Base-by-base conservation (phyloP, 2,113 vertebrate genomes). In the Corvus cornix region DNA sequence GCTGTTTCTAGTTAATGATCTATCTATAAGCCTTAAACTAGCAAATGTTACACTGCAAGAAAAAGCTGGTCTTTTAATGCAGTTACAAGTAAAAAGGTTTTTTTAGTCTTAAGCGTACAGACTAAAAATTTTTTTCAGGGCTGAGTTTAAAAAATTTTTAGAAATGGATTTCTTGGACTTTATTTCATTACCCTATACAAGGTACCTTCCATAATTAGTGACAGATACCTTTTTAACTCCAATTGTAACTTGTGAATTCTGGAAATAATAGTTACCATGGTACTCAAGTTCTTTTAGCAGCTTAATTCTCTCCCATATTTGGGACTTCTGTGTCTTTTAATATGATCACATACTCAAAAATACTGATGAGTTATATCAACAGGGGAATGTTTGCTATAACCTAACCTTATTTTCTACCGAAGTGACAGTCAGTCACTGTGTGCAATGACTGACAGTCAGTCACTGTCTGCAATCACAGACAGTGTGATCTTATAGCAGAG, bases 201-300 rank as follows among this genome's bases (percentile, higher is more conserved):
- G 18, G 15, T 60, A 51, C 69, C 74, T 86, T 83, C 69, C 62
- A 60, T 33, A 79, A 84, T 82, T 73, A 84, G 16, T 52, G 39
- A 49, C 20, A 91, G 46, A 67, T 8, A 44, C 68, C 10, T 64
- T 95, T 90, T 87, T 33, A 64, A 56, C 17, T 83, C 15, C 28
- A 78, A 31, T 19, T 70, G 48, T 60, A 77, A 63, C 33, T 87
- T 78, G 16, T 41, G 49, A 72, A 66, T 93, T 93, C 48, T 72
- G 46, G 37, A 93, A 96, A 87, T 70, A 85, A 83, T 78, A 86
- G 80, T 94, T 97, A 68, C 63, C 41, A 70, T 87, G 66, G 80
- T 75, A 55, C 28, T 49, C 33, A 30, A 28, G 5, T 55, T 83
- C 30, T 76, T 75, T 62, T 37, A 75, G 72, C 37, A 67, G 58